Evolutionary conservation across 1,140 invertebrate species (phyloP).

Genomic region (Schlechtendalia chinensis): DNA sequence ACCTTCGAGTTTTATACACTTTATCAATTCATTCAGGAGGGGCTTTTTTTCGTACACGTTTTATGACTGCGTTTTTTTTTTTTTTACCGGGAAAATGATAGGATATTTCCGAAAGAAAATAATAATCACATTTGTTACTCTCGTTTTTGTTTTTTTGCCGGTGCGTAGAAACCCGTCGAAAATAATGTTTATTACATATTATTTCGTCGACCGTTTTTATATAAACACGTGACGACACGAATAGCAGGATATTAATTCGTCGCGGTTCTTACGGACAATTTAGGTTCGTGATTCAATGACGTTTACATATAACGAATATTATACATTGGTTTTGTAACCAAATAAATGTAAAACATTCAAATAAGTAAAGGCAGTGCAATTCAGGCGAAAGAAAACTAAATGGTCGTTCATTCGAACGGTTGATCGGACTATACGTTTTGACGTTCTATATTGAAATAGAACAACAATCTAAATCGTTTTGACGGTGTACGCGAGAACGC

Average conservation of each 20-base stretch:
- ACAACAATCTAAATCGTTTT: too few species aligned
- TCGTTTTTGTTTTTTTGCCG: neutral
- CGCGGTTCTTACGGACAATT: neutral
- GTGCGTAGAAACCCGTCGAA: neutral
- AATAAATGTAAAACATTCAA: too few species aligned
- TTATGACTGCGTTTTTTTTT: slow-evolving; percentile 5
- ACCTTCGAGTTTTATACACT: slow-evolving; percentile 20
- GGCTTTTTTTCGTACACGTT: neutral
- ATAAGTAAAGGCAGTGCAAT: too few species aligned
- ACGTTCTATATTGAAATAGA: too few species aligned
- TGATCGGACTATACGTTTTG: too few species aligned
- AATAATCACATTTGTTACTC: neutral
- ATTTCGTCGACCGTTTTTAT: neutral
- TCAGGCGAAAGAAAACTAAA: too few species aligned
- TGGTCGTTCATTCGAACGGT: too few species aligned
- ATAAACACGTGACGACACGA: neutral
- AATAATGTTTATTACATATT: neutral
- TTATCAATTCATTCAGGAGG: slow-evolving; percentile 33
- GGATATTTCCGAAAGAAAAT: slow-evolving; percentile 22
- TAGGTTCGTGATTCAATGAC: too few species aligned
- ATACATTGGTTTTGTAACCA: too few species aligned
- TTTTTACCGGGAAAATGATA: slow-evolving; percentile 17
- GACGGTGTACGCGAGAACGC: too few species aligned
- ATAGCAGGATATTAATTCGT: neutral
- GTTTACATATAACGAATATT: too few species aligned